These are phyloP conservation scores for Microchirus variegatus DNA, from an alignment of 2,797 vertebrate species.

Conservation along the genomic window DNA sequence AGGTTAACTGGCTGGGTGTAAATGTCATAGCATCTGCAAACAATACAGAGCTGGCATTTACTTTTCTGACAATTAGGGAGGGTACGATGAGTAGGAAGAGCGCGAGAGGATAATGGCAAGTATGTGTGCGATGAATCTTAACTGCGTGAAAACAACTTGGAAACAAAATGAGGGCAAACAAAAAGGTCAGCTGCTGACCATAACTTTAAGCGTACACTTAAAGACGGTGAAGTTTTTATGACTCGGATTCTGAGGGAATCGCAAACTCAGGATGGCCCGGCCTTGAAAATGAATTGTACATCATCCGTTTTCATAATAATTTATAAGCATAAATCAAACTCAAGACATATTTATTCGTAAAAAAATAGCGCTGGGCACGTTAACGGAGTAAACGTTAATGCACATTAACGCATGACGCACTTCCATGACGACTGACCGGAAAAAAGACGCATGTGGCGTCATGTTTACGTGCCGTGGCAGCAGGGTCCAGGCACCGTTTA, in stretches of 20 bases:
- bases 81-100: constrained; percentile 15
- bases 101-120: constrained; percentile 37
- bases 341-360: neutral
- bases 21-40: constrained; percentile 70
- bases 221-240: neutral
- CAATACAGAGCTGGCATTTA: constrained; percentile 66
- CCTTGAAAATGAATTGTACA: neutral
- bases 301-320: too few species aligned
- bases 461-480: too few species aligned
- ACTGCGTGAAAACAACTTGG: constrained; percentile 7
- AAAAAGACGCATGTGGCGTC: too few species aligned
- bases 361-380: too few species aligned
- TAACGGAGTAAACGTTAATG: too few species aligned
- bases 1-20: constrained; percentile 47
- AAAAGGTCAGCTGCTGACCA: constrained; percentile 19
- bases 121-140: constrained; percentile 26
- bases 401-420: too few species aligned
- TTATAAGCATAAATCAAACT: neutral
- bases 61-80: constrained; percentile 55
- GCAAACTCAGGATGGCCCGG: constrained; percentile 5
- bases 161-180: constrained; percentile 5
- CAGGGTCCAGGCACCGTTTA: too few species aligned
- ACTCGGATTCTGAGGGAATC: constrained; percentile 9
- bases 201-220: neutral
- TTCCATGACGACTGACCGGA: too few species aligned